phyloP scores from a whole-genome alignment of 2,113 vertebrate genomes.

The Gallinago media region DNA sequence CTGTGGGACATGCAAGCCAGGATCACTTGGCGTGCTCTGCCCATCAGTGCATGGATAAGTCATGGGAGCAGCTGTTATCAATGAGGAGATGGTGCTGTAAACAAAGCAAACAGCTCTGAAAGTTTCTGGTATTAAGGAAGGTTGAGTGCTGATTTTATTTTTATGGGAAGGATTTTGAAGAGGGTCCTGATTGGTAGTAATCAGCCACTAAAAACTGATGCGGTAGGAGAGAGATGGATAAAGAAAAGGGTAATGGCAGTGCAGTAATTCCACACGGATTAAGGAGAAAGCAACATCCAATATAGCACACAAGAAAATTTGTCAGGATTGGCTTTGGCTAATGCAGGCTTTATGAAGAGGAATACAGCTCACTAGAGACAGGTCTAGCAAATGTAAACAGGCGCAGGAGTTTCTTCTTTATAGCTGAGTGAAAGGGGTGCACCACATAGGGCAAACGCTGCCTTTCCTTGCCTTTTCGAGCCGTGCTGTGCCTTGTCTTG shows the following conservation, averaged over 20 bases:
- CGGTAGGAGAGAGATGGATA: neutral
- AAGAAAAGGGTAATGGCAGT: neutral
- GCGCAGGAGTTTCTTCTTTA: neutral
- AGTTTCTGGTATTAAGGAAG: neutral
- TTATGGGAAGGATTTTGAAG: neutral
- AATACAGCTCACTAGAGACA: neutral
- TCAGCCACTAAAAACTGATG: neutral
- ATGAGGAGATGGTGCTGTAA: neutral
- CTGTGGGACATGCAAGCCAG: accelerated
- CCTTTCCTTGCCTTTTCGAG: neutral
- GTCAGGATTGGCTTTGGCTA: neutral
- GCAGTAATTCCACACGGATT: neutral
- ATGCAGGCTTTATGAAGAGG: neutral
- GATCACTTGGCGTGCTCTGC: neutral
- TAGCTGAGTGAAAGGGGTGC: neutral
- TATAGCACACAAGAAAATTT: neutral
- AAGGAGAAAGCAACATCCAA: neutral
- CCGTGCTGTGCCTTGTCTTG: neutral
- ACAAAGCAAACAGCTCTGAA: neutral
- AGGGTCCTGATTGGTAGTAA: neutral
- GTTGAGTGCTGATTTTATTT: neutral
- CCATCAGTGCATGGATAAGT: accelerated
- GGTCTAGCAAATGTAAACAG: neutral
- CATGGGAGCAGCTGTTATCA: neutral
- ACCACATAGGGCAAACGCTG: neutral